Percentiles rank a stretch among this genome's conserved stretches.
phyloP scores from a whole-genome alignment of 2,888 invertebrate species.

The Agrenia bidenticulata region DNA sequence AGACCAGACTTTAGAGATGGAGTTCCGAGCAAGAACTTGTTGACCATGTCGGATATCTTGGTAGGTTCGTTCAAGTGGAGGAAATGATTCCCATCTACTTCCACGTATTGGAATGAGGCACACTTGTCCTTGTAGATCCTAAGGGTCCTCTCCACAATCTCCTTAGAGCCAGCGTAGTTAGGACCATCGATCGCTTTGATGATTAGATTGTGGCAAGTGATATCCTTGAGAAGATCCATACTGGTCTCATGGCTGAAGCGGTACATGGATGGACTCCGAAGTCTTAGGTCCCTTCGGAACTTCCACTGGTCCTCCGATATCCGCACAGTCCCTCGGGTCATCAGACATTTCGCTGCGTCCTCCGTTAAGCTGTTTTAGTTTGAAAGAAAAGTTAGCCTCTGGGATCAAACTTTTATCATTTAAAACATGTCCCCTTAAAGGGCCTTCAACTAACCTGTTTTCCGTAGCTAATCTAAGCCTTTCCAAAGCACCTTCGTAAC shows the following conservation, averaged over 20 bases:
- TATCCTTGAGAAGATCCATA: conserved; percentile 56
- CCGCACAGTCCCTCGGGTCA: conserved; percentile 42
- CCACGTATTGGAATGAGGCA: conserved; percentile 41
- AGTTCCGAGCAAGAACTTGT: conserved; percentile 37
- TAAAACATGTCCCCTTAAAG: neutral
- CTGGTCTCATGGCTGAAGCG: conserved; percentile 64
- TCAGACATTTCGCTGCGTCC: conserved; percentile 4
- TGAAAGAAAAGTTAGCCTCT: neutral
- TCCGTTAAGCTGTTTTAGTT: neutral
- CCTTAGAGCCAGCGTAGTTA: conserved; percentile 46
- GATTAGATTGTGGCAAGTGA: conserved; percentile 57
- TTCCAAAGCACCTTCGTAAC: conserved; percentile 59
- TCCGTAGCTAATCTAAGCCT: conserved; percentile 42
- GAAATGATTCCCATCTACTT: conserved; percentile 51
- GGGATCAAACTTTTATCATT: neutral
- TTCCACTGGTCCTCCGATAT: conserved; percentile 40
- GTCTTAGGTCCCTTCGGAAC: conserved; percentile 52
- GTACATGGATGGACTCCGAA: conserved; percentile 54
- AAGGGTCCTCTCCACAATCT: conserved; percentile 33
- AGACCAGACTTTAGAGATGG: conserved; percentile 12
- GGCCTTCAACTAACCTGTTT: neutral
- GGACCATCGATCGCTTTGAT: conserved; percentile 54
- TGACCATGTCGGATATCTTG: conserved; percentile 33
- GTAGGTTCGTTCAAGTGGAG: conserved; percentile 52
- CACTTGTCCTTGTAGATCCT: conserved; percentile 44